Evolutionary conservation across 2,888 invertebrate species (phyloP), one percentile per base, ranked within the genome.

Genomic region (Caenorhabditis drosophilae): DNA sequence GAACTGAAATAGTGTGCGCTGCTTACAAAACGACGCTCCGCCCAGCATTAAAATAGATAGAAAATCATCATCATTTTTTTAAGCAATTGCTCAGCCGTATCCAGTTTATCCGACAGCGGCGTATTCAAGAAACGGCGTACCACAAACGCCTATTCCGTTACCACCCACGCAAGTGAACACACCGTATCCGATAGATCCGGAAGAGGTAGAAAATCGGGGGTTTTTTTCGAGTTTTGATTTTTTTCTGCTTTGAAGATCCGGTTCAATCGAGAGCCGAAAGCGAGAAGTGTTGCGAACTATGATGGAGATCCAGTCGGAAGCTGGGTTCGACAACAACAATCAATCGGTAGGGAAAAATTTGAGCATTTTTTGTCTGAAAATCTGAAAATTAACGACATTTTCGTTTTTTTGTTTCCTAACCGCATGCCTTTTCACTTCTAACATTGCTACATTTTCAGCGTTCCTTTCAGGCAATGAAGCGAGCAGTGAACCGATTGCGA

Each of bases 281-380:
- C 41, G n/a, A 64, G 54, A 36, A 58, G 27, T 2, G 41, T 58
- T n/a, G 35, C 38, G 34, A 49, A 56, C n/a, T 36, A 67, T 6
- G 68, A 66, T n/a, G 70, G 69, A n/a, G 76, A 76, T 58, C 74
- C 70, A 18, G 70, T 75, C 23, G 66, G 60, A 12, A 62, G 59
- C 34, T 76, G 76, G 76, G 76, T 76, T 26, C 51, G 68, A 26
- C 67, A 70, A 34, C 74, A 74, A 34, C 69, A 75, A 31, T 66
- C 67, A 23, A 61, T 70, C 16, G 70, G 73, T 73, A 31, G 15
- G 18, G 9, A 18, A 40, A 18, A 40, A 40, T n/a, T 31, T 31
- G 31, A 9, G 31, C 6, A 9, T 6, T 9, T 31, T 6, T 31
- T 9, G 31, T 31, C 7, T 31, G 31, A 31, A 31, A 9, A 31